Conservation (phyloP, 2,797 vertebrate genomes). For the Ibycter americanus region DNA sequence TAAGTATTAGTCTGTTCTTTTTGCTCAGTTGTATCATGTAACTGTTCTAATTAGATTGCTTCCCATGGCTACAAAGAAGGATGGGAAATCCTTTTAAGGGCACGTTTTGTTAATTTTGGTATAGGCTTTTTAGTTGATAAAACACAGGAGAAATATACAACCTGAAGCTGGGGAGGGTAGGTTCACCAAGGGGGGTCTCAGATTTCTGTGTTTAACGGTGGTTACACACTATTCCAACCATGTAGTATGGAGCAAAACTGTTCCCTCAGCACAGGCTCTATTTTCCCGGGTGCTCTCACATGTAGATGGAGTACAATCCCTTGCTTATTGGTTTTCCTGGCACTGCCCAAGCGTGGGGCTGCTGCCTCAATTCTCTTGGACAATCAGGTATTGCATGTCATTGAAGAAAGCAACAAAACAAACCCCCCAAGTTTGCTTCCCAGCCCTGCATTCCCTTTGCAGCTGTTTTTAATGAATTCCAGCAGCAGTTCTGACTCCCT, state of each 20-base stretch:
- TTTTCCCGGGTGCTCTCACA: neutral
- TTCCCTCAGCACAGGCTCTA: neutral
- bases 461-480: slow-evolving; percentile 36
- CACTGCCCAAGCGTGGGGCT: neutral
- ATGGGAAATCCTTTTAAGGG: neutral
- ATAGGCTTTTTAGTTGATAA: neutral
- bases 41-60: neutral
- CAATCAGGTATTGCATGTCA: neutral
- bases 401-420: neutral
- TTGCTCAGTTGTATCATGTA: neutral
- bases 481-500: neutral
- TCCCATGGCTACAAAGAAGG: neutral
- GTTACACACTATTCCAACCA: neutral
- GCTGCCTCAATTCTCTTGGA: neutral
- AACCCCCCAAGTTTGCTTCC: neutral
- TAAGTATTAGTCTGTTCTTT: neutral
- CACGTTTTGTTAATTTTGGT: neutral
- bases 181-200: neutral
- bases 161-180: neutral
- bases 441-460: neutral
- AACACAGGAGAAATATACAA: neutral
- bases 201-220: neutral
- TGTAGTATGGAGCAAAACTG: neutral
- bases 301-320: neutral
- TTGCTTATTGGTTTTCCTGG: neutral